Conservation (phyloP, 2,113 vertebrate species). For the Circaetus cinerascens region DNA sequence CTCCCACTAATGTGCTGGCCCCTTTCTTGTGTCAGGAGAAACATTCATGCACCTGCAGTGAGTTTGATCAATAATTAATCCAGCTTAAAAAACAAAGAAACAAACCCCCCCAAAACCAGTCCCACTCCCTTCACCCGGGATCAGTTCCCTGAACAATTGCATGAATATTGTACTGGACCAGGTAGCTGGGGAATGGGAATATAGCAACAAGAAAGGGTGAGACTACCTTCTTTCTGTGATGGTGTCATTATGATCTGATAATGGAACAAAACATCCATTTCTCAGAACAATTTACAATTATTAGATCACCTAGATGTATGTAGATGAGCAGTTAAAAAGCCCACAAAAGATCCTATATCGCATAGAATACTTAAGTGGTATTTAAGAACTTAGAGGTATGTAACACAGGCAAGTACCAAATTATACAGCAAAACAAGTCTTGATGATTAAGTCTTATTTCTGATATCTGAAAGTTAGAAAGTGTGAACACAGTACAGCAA, state of each 20-base stretch:
- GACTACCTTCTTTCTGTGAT: neutral
- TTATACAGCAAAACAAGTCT: neutral
- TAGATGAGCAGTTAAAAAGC: neutral
- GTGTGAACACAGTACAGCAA: neutral
- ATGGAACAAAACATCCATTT: neutral
- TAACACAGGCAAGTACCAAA: neutral
- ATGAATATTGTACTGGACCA: neutral
- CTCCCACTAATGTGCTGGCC: rapidly evolving
- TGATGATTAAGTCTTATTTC: neutral
- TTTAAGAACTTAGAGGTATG: neutral
- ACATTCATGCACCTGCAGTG: neutral
- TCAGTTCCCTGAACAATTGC: neutral
- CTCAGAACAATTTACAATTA: neutral
- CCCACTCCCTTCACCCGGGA: neutral
- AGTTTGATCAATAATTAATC: neutral
- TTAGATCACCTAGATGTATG: neutral
- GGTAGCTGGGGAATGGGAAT: neutral
- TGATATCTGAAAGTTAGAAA: neutral
- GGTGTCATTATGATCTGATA: neutral
- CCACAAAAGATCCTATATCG: neutral
- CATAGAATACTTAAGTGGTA: neutral
- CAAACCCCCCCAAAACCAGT: neutral
- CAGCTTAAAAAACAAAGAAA: neutral
- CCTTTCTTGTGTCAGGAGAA: neutral
- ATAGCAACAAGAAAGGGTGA: neutral